Evolutionary conservation across 2,113 vertebrate genomes (phyloP).

Genomic region (Mus pahari): DNA sequence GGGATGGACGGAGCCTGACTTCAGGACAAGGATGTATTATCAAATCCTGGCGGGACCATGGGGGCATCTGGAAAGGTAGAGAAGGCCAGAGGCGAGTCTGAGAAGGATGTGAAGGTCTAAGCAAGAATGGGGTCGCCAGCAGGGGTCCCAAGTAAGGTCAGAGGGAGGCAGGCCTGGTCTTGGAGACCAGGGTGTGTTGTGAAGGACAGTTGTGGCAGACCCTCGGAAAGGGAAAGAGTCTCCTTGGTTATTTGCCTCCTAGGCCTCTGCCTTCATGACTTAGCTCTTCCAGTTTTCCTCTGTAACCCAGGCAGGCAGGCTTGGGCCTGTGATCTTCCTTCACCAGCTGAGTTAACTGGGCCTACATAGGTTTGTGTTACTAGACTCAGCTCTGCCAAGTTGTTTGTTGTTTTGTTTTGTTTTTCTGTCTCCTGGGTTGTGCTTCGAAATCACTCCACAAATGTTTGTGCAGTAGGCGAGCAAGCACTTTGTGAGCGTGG

Average conservation of each 20-base stretch:
- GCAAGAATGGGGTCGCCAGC: no score
- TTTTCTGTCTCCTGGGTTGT: neutral
- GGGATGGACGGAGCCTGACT: neutral
- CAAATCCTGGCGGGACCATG: neutral
- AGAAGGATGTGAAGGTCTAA: neutral
- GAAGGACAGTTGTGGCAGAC: neutral
- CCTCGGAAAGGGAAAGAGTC: neutral
- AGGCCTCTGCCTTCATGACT: neutral
- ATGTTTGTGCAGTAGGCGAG: neutral
- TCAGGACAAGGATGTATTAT: neutral
- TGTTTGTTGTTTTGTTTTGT: neutral
- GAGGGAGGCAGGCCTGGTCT: neutral
- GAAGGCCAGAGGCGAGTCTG: neutral
- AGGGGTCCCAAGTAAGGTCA: no score
- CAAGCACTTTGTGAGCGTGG: neutral
- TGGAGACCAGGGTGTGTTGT: no score
- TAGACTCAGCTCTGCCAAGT: neutral
- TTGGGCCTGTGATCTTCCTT: neutral
- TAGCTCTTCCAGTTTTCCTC: neutral
- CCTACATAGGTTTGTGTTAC: neutral
- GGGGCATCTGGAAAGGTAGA: neutral
- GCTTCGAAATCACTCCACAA: neutral
- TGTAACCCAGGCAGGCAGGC: neutral
- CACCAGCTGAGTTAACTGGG: neutral
- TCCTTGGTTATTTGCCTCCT: neutral